A percentile compares a stretch with the other conserved stretches of the same genome.
Conservation (phyloP, 2,797 vertebrate species). For the Neosilurus mollespiculum region DNA sequence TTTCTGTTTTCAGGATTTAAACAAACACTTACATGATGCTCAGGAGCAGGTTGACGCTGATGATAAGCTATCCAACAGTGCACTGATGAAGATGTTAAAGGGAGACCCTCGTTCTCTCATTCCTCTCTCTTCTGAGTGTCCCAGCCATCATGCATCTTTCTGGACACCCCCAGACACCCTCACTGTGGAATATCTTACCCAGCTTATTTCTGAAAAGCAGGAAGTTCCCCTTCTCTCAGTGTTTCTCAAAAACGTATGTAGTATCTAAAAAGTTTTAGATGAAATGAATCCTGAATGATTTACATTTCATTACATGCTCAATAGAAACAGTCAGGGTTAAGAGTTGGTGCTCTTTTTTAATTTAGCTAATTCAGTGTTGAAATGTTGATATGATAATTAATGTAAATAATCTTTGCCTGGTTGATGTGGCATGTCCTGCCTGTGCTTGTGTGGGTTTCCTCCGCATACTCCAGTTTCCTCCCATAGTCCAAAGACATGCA, state of each 20-base stretch:
- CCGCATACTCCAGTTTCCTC: no score
- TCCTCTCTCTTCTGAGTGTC: constrained; percentile 62
- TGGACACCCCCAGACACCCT: constrained; percentile 65
- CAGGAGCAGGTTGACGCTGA: constrained; percentile 62
- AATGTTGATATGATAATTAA: background rate
- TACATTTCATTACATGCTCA: background rate
- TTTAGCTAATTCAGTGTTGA: background rate
- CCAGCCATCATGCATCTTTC: constrained; percentile 68
- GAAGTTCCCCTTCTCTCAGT: constrained; percentile 61
- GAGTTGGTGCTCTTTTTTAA: background rate
- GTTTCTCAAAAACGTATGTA: constrained; percentile 70
- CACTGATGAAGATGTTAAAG: constrained; percentile 65
- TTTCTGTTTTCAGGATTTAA: constrained; percentile 58
- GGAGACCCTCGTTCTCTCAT: constrained; percentile 61
- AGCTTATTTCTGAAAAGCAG: constrained; percentile 61
- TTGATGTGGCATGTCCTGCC: no score
- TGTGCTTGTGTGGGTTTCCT: no score
- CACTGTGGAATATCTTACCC: constrained; percentile 68
- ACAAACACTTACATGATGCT: constrained; percentile 54
- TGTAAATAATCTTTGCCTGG: background rate
- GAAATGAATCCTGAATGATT: no score
- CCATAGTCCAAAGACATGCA: no score
- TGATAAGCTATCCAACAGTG: constrained; percentile 58
- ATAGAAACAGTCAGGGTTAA: background rate
- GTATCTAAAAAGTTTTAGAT: background rate